Percentiles rank a stretch among this genome's conserved stretches.
Conservation (phyloP, 1,140 invertebrate genomes). For the Philotrypesis tridentata region DNA sequence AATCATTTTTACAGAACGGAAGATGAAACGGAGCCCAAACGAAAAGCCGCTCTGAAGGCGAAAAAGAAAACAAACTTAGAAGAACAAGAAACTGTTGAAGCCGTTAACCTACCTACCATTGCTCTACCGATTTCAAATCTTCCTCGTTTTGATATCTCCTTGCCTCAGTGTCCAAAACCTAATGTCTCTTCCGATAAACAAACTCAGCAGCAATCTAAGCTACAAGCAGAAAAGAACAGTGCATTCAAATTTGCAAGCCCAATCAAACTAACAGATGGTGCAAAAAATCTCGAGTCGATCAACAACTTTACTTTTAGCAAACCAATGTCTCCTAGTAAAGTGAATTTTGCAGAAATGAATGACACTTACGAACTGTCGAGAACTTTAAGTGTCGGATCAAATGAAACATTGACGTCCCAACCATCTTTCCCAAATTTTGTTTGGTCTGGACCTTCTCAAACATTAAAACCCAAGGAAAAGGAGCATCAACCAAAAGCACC, state of each 20-base stretch:
- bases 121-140: slow-evolving; percentile 78
- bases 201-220: neutral
- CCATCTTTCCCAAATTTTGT: slow-evolving; percentile 61
- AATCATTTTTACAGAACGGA: slow-evolving; percentile 56
- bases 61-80: slow-evolving; percentile 62
- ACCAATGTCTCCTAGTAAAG: slow-evolving; percentile 65
- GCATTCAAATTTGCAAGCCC: slow-evolving; percentile 69
- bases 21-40: slow-evolving; percentile 54
- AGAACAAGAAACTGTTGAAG: slow-evolving; percentile 69
- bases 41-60: slow-evolving; percentile 50
- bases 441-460: slow-evolving; percentile 59
- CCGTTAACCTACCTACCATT: slow-evolving; percentile 77
- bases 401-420: slow-evolving; percentile 28
- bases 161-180: slow-evolving; percentile 62
- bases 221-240: slow-evolving; percentile 49
- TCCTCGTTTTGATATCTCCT: slow-evolving; percentile 76
- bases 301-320: slow-evolving; percentile 76
- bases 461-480: slow-evolving; percentile 62
- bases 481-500: slow-evolving; percentile 50
- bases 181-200: neutral
- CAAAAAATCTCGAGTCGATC: slow-evolving; percentile 65
- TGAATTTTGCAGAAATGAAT: slow-evolving; percentile 38
- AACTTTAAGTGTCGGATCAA: slow-evolving; percentile 51
- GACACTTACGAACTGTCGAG: slow-evolving; percentile 44
- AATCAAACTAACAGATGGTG: slow-evolving; percentile 61